Percentiles rank a stretch among this genome's conserved stretches.
phyloP scores from a whole-genome alignment of 2,797 vertebrate species.

The Buceros bicornis region DNA sequence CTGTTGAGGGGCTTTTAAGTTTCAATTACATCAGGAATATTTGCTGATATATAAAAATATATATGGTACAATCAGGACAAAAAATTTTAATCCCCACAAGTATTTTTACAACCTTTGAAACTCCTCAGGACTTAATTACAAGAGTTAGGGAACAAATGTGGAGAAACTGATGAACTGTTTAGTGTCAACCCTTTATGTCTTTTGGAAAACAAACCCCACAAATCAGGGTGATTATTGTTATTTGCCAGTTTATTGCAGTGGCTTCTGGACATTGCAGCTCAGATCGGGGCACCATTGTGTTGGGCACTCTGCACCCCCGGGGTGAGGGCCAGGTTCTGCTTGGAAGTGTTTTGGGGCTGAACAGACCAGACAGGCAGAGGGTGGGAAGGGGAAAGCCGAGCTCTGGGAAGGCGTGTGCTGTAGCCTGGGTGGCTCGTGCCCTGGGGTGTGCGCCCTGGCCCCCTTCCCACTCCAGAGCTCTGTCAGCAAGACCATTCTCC shows the following conservation, averaged over 20 bases:
- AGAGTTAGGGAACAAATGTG: constrained; percentile 27
- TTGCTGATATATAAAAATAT: constrained; percentile 27
- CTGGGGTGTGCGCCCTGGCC: background rate
- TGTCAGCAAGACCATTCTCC: background rate
- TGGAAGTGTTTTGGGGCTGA: background rate
- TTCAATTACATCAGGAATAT: constrained; percentile 44
- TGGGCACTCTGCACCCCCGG: background rate
- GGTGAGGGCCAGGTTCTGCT: background rate
- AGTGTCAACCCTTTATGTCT: constrained; percentile 31
- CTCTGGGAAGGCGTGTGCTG: rapidly evolving
- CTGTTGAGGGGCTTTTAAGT: background rate
- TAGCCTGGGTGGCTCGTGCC: background rate
- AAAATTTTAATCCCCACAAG: constrained; percentile 20
- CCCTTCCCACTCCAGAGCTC: background rate
- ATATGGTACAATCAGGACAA: background rate
- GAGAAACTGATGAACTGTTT: constrained; percentile 52
- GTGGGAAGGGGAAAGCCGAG: background rate
- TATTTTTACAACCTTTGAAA: constrained; percentile 20
- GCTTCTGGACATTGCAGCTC: constrained; percentile 30
- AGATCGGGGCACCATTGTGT: background rate
- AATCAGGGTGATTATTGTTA: constrained; percentile 38
- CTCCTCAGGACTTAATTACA: constrained; percentile 23
- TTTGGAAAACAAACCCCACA: background rate
- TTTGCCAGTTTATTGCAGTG: constrained; percentile 25
- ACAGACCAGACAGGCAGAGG: background rate